These are phyloP conservation scores for Hypercompe scribonia DNA, from an alignment of 2,888 invertebrate species.

Conservation along the genomic window DNA sequence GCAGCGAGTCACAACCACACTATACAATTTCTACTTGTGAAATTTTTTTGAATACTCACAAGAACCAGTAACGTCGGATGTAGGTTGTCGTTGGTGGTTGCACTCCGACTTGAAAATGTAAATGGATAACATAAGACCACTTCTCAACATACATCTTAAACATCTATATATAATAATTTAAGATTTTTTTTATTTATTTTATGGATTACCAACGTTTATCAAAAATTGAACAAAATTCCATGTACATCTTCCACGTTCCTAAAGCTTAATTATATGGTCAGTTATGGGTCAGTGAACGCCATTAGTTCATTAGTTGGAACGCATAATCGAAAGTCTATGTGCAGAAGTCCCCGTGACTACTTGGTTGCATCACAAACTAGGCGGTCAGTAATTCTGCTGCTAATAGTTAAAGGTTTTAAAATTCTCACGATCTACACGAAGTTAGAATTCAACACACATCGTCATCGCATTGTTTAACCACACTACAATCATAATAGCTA, in stretches of 20 bases:
- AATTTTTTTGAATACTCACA: no score
- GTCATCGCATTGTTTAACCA: conserved; percentile 31
- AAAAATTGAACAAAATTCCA: not conserved
- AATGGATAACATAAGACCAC: not conserved
- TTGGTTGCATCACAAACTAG: conserved; percentile 51
- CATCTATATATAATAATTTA: not conserved
- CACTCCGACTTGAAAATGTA: no score
- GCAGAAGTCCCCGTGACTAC: conserved; percentile 64
- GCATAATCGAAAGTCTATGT: conserved; percentile 49
- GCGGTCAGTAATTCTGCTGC: conserved; percentile 26
- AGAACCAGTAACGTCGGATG: no score
- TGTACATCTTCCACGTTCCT: not conserved
- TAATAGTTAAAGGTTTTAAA: conserved; percentile 50
- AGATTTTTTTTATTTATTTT: not conserved
- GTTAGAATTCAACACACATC: conserved; percentile 22
- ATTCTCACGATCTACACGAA: conserved; percentile 53
- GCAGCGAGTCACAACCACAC: no score
- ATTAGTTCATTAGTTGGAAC: conserved; percentile 36
- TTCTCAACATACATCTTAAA: not conserved
- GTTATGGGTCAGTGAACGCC: not conserved
- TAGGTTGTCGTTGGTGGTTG: no score
- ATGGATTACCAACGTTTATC: not conserved
- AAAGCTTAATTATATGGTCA: not conserved
- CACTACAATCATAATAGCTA: conserved; percentile 15
- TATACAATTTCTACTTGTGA: no score